Evolutionary conservation across 2,888 invertebrate species (phyloP), one percentile per base, ranked within the genome.

Genomic region (Herminia tarsipennalis): DNA sequence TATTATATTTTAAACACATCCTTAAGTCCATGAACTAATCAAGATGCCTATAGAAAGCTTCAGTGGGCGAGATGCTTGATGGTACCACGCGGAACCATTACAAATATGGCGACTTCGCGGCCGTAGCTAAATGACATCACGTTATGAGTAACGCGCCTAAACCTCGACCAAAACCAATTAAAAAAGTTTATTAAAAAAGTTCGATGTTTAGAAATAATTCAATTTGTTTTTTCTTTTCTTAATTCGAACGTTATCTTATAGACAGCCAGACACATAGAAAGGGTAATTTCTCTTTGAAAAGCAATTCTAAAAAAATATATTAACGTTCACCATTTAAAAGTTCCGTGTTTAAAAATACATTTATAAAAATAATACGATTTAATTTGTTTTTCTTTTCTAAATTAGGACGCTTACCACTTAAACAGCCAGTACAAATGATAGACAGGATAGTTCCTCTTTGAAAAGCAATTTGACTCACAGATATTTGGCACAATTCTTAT

Each of bases 21-120:
- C 3, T 13, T 37, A 13, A 17, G 18, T 12, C n/a, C n/a, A 2
- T 17, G n/a, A 1, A 33, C 12, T 16, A 17, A 10, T 13, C 25
- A 5, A 8, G 30, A 18, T n/a, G 21, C 18, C 33, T 38, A 34
- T 34, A 20, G 33, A 28, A 22, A 50, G 24, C 34, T 22, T 12
- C 10, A 25, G 66, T 76, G 72, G 81, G 78, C 71, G 78, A 64
- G 20, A 35, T 44, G 50, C 13, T 25, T 6, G 29, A 32, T 45
- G 45, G 35, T 55, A 38, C 60, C 61, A 64, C 60, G 60, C 70
- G 62, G 64, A 66, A 62, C 52, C 47, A 32, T 44, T 20, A 43
- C 53, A 8, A 37, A 56, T 48, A 43, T 35, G 49, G 51, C 39
- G 25, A 33, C 40, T 42, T 39, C 36, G 37, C 28, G 25, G 30